Base-by-base conservation (phyloP, 2,797 vertebrate genomes). In the Alcedo atthis region DNA sequence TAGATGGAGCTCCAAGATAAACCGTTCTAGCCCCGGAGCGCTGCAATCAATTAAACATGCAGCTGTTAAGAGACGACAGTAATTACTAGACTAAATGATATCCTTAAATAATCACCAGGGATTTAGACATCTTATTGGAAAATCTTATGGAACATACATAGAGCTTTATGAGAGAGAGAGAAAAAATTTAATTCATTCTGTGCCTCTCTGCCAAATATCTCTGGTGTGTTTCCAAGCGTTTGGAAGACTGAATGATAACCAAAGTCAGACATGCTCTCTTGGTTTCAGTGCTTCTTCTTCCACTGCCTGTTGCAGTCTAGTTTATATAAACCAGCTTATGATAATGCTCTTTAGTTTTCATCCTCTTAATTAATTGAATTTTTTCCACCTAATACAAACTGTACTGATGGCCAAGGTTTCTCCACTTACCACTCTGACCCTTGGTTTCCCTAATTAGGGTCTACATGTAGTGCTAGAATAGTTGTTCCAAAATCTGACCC, bases 1-100 rank as follows among this genome's bases (percentile, higher is more conserved):
- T 79, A 97, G 96, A 91, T 95, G 95, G 96, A 91, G 95, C 95
- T 94, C 92, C 46, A 90, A 95, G 92, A 95, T 93, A 95, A 95
- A 92, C 51, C 64, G 28, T 94, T 75, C 63, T 62, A 49, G 85
- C 71, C 74, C 70, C 46, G 62, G 75, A 92, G 81, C 53, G 1
- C 8, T 61, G 58, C 80, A 75, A 51, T 74, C 87, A 69, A 46
- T 79, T 92, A 77, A 92, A 89, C 20, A 10, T 16, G 46, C 66
- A 71, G 80, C 76, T 87, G 66, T 63, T 93, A 46, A 48, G 79
- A 85, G 66, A 63, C 54, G 69, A 14, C 67, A 85, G 87, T 83
- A 90, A 92, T 94, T 95, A 94, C 84, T 85, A 87, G 93, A 69
- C 81, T 95, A 93, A 94, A 90, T 57, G 2, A 76, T 85, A 94